Evolutionary conservation across 2,797 vertebrate genomes (phyloP).

Genomic region (Trichosurus vulpecula): DNA sequence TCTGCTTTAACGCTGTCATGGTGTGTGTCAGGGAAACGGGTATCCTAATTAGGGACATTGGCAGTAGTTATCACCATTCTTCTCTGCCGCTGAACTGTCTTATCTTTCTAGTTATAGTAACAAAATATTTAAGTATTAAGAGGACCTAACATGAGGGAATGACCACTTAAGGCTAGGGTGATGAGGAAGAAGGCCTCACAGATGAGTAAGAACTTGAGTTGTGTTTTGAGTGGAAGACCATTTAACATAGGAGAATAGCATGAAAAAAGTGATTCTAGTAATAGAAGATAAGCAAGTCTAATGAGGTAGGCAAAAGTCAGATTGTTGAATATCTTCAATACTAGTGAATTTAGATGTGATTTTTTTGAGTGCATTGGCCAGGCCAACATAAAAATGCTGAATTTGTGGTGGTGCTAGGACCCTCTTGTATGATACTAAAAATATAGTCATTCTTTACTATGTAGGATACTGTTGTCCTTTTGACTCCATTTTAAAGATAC

Average conservation of each 20-base stretch:
- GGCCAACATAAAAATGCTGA: background rate
- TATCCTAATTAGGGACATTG: background rate
- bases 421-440: background rate
- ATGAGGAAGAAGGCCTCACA: background rate
- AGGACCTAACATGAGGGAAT: background rate
- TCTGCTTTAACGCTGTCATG: background rate
- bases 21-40: background rate
- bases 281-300: background rate
- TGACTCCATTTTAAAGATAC: background rate
- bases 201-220: background rate
- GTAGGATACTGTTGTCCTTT: background rate
- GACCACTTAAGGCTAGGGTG: background rate
- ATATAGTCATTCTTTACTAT: background rate
- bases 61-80: background rate
- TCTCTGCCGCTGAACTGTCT: background rate
- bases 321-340: background rate
- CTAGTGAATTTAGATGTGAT: background rate
- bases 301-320: background rate
- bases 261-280: background rate
- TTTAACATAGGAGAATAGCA: background rate
- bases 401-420: background rate
- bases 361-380: background rate
- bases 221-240: background rate
- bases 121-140: background rate
- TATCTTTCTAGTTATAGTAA: background rate